These are phyloP conservation scores for Cotesia chilonis DNA, from an alignment of 1,140 invertebrate genomes.

Conservation along the genomic window DNA sequence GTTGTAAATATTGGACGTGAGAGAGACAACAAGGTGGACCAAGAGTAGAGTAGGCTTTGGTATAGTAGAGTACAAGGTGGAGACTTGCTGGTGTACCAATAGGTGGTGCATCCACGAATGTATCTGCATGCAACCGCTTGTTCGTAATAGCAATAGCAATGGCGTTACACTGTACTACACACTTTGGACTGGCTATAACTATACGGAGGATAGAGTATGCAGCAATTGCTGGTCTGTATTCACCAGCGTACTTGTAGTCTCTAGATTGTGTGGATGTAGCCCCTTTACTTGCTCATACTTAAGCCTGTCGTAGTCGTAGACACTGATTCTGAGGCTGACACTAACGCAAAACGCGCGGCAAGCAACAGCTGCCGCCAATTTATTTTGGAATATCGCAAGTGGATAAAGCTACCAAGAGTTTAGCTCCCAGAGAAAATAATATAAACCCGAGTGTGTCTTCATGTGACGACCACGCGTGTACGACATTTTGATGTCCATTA, in stretches of 20 bases:
- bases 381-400: slow-evolving; percentile 59
- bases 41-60: neutral
- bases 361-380: slow-evolving; percentile 62
- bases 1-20: slow-evolving; percentile 15
- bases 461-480: neutral
- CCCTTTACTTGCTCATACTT: no score
- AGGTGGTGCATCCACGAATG: no score
- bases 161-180: slow-evolving; percentile 34
- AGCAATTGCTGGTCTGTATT: no score
- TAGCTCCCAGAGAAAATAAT: neutral
- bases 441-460: neutral
- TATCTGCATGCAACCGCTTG: slow-evolving; percentile 28
- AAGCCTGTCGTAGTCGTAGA: slow-evolving; percentile 35
- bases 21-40: slow-evolving; percentile 20
- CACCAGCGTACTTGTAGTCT: no score
- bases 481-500: no score
- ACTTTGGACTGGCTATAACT: no score
- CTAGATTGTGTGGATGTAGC: no score
- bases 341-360: slow-evolving; percentile 45
- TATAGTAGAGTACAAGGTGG: neutral
- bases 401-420: neutral
- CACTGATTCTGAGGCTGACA: slow-evolving; percentile 53
- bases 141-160: slow-evolving; percentile 44
- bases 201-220: no score
- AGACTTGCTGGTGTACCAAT: neutral